These are phyloP conservation scores for Setophaga coronata DNA, from an alignment of 2,113 vertebrate genomes.

Conservation along the genomic window DNA sequence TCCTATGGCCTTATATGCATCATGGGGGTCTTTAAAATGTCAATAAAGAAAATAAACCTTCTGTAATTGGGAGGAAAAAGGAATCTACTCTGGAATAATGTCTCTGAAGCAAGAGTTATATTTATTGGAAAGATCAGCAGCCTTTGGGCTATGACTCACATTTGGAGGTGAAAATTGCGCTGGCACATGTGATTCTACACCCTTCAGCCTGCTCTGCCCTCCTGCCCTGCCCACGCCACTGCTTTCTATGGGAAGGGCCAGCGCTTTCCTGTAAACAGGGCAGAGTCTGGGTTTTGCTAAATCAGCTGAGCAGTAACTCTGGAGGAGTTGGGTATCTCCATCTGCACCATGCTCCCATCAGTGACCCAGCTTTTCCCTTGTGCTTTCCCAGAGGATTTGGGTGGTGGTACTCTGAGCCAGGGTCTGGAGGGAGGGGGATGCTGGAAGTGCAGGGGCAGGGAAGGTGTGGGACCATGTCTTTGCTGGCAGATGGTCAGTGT, in stretches of 20 bases:
- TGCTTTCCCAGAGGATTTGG: background rate
- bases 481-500: accelerated
- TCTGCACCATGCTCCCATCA: background rate
- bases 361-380: background rate
- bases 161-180: background rate
- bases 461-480: accelerated
- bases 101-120: background rate
- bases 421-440: background rate
- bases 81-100: background rate
- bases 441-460: background rate
- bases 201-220: background rate
- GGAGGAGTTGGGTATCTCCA: background rate
- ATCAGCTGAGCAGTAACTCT: background rate
- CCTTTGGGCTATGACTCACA: constrained; percentile 21
- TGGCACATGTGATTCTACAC: background rate
- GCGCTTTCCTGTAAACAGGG: background rate
- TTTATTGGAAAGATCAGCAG: background rate
- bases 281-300: background rate
- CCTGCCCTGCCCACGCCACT: background rate
- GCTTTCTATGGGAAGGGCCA: background rate
- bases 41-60: background rate
- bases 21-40: background rate
- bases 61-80: background rate
- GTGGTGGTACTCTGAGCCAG: background rate
- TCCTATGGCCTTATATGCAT: background rate